Conservation (phyloP, 2,888 invertebrate species). For the Temnothorax unifasciatus region DNA sequence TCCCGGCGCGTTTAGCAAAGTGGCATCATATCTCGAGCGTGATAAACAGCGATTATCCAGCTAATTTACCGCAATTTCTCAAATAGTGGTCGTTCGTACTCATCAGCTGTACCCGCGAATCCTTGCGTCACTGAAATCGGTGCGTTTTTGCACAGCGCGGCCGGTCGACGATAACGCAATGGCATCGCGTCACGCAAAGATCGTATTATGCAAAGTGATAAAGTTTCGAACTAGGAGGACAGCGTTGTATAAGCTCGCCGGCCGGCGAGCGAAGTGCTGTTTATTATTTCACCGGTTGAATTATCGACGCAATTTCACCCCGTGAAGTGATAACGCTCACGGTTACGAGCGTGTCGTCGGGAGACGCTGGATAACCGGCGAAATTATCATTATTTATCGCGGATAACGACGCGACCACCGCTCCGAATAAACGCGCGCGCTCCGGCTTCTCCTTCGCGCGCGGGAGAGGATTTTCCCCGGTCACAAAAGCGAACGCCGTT, state of each 20-base stretch:
- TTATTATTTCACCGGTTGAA: slow-evolving; percentile 43
- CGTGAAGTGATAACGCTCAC: slow-evolving; percentile 20
- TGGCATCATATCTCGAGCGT: slow-evolving; percentile 7
- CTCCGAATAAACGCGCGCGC: not conserved
- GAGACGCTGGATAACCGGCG: not conserved
- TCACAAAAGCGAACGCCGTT: slow-evolving; percentile 15
- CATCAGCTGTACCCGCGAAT: not conserved
- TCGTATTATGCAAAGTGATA: slow-evolving; percentile 38
- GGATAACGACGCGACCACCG: not conserved
- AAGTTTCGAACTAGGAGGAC: slow-evolving; percentile 31
- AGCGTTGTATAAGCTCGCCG: not conserved
- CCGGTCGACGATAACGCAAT: slow-evolving; percentile 6
- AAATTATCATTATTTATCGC: slow-evolving; percentile 44
- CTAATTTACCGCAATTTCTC: slow-evolving; percentile 32
- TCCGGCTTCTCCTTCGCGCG: not conserved
- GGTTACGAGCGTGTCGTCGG: slow-evolving; percentile 13
- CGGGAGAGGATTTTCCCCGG: not conserved
- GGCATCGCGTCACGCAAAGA: slow-evolving; percentile 38
- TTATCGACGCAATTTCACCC: slow-evolving; percentile 37
- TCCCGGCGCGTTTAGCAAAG: not conserved
- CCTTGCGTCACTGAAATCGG: not conserved
- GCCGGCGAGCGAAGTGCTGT: not conserved
- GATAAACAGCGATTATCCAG: slow-evolving; percentile 31
- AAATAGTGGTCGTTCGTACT: slow-evolving; percentile 4
- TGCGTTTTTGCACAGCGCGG: not conserved